These are phyloP conservation scores for Vidua chalybeata DNA, from an alignment of 2,113 vertebrate species.

Conservation along the genomic window DNA sequence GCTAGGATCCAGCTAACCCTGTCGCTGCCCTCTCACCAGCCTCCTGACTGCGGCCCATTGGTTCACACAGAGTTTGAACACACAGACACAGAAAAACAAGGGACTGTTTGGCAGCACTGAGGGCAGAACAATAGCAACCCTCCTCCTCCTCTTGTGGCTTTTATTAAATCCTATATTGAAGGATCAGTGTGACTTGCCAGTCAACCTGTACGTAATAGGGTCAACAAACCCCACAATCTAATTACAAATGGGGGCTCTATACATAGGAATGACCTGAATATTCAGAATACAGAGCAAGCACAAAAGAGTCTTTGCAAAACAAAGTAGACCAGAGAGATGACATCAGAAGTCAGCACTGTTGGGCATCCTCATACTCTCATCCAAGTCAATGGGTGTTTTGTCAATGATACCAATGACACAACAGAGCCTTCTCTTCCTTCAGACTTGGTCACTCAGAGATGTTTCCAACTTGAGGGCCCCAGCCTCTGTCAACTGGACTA, in stretches of 20 bases:
- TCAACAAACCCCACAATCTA: not conserved
- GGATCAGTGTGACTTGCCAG: not conserved
- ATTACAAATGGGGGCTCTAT: not conserved
- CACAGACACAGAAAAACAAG: constrained; percentile 35
- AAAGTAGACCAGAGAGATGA: constrained; percentile 24
- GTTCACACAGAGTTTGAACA: not conserved
- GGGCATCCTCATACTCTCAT: not conserved
- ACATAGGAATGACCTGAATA: not conserved
- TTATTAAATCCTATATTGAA: constrained; percentile 8
- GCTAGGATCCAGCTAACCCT: constrained; percentile 18
- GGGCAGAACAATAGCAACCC: constrained; percentile 59
- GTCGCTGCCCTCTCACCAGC: not conserved
- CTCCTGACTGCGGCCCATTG: not conserved
- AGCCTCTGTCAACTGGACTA: not conserved
- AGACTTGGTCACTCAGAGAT: not conserved
- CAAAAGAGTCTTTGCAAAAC: constrained; percentile 40
- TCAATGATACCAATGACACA: not conserved
- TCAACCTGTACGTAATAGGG: not conserved
- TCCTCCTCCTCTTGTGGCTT: not conserved
- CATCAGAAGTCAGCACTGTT: constrained; percentile 37
- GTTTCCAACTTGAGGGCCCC: not conserved
- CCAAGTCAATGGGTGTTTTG: constrained; percentile 29
- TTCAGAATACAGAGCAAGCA: not conserved
- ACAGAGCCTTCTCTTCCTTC: not conserved
- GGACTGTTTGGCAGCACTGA: constrained; percentile 6